Conservation (phyloP, 1,140 invertebrate genomes). For the Trichoplusia ni region DNA sequence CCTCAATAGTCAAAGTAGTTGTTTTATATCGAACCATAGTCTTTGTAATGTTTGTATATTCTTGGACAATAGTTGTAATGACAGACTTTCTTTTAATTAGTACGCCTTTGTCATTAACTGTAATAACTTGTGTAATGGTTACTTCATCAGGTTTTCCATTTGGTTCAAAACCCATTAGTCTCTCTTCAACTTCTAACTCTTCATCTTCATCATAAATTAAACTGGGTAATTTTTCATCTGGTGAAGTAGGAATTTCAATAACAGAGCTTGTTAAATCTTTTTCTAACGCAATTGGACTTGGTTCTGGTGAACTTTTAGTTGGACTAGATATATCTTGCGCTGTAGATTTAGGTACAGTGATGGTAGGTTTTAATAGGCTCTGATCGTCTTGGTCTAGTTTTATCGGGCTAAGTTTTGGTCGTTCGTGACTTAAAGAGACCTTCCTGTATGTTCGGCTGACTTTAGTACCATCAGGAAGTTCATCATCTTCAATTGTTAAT, state of each 20-base stretch:
- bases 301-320: too few relatives aligned
- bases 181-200: constrained; percentile 46
- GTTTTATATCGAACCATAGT: constrained; percentile 64
- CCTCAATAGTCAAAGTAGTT: constrained; percentile 64
- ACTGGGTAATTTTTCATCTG: neutral
- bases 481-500: constrained; percentile 69
- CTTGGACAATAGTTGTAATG: constrained; percentile 58
- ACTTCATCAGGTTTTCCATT: constrained; percentile 56
- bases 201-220: constrained; percentile 36
- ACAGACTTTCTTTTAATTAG: constrained; percentile 65
- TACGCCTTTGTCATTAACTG: constrained; percentile 55
- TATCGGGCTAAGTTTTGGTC: constrained; percentile 1
- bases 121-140: constrained; percentile 52
- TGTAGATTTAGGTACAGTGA: too few relatives aligned
- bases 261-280: too few relatives aligned
- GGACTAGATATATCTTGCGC: too few relatives aligned
- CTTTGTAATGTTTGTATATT: constrained; percentile 49
- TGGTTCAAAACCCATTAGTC: constrained; percentile 59
- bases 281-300: too few relatives aligned
- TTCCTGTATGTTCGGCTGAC: constrained; percentile 70
- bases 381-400: too few relatives aligned
- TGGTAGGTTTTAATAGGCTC: too few relatives aligned
- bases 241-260: too few relatives aligned
- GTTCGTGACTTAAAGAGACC: constrained; percentile 56
- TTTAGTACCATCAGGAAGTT: constrained; percentile 71